Evolutionary conservation across 2,888 invertebrate species (phyloP).

Genomic region (Julus scanicus): DNA sequence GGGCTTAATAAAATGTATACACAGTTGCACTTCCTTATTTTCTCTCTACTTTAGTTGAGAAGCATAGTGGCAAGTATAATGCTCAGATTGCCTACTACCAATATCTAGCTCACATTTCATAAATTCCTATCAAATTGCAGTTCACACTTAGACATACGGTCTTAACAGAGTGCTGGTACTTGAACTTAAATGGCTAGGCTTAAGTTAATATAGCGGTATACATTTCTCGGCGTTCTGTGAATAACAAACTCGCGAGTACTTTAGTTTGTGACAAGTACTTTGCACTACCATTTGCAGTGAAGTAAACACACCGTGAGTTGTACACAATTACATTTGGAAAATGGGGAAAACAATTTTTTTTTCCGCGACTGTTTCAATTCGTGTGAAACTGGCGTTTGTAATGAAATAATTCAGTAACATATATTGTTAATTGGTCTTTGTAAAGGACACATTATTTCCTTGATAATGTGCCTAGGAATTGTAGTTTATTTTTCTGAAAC

Average conservation of each 20-base stretch:
- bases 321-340: neutral
- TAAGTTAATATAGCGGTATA: neutral
- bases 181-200: neutral
- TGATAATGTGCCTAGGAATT: too few relatives aligned
- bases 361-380: neutral
- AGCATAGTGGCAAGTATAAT: neutral
- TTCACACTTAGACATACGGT: neutral
- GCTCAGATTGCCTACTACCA: neutral
- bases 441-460: neutral
- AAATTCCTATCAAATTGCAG: constrained; percentile 24
- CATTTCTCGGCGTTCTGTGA: neutral
- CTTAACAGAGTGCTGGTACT: constrained; percentile 14
- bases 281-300: neutral
- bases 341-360: neutral
- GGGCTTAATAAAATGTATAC: neutral
- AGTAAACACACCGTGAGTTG: neutral
- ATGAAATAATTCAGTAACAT: neutral
- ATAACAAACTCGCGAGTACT: neutral
- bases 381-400: neutral
- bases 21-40: neutral
- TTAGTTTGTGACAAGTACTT: neutral
- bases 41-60: neutral
- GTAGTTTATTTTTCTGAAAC: too few relatives aligned
- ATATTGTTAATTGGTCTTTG: neutral
- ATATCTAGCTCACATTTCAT: constrained; percentile 21